These are phyloP conservation scores for Pocillopora damicornis DNA, from an alignment of 64 coral and sea anemone species.

Conservation along the genomic window DNA sequence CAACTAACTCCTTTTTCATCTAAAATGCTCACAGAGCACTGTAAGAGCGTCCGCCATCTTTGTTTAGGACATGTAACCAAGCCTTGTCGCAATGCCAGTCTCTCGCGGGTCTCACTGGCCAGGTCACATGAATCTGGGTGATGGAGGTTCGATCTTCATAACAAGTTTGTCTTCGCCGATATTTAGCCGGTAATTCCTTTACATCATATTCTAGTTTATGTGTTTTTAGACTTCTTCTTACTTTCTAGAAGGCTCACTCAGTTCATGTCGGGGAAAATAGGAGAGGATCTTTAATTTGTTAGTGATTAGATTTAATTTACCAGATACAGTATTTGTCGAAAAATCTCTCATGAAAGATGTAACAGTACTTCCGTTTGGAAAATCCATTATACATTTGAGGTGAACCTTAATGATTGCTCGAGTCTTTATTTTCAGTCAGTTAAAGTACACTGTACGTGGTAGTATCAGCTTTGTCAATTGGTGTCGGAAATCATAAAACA, in stretches of 20 bases:
- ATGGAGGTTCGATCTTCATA: neutral
- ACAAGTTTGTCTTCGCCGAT: neutral
- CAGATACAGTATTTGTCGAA: too few species aligned
- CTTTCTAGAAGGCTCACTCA: neutral
- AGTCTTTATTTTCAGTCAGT: too few species aligned
- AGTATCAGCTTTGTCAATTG: too few species aligned
- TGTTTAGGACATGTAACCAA: constrained; percentile 6
- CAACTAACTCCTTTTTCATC: neutral
- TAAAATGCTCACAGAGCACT: neutral
- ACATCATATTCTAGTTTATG: neutral
- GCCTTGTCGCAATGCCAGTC: constrained; percentile 2
- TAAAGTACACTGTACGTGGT: too few species aligned
- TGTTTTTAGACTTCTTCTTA: neutral
- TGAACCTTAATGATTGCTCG: too few species aligned
- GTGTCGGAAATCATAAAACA: too few species aligned
- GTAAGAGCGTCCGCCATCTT: constrained; percentile 9
- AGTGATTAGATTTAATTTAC: neutral
- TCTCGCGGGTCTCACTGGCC: neutral
- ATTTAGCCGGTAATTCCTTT: neutral
- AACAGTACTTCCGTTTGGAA: too few species aligned
- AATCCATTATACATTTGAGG: too few species aligned
- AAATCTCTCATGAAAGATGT: too few species aligned
- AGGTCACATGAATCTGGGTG: constrained; percentile 14
- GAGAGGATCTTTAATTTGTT: neutral
- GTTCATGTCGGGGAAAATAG: neutral